Conservation (phyloP, 2,113 vertebrate genomes). For the Forbesichthys papilliferus region DNA sequence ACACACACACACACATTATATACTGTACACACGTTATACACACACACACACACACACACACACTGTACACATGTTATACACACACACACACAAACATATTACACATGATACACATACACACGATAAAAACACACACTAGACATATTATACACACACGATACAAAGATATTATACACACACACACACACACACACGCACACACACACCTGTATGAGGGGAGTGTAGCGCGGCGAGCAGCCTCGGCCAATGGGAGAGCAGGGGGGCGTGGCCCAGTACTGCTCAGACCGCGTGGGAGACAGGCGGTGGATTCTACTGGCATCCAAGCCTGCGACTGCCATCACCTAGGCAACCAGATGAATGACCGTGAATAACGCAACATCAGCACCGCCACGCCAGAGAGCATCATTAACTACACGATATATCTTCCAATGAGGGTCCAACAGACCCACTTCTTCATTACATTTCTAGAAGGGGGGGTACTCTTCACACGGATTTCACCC, state of each 20-base stretch:
- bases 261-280: slow-evolving; percentile 91
- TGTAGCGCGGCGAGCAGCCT: slow-evolving; percentile 81
- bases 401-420: too few relatives aligned
- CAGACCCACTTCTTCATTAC: too few relatives aligned
- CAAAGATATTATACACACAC: neutral
- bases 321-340: slow-evolving; percentile 93
- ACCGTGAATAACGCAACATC: too few relatives aligned
- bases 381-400: too few relatives aligned
- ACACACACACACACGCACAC: neutral
- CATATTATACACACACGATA: neutral
- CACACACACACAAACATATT: neutral
- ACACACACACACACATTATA: too few relatives aligned
- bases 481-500: too few relatives aligned
- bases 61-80: too few relatives aligned
- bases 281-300: slow-evolving; percentile 87
- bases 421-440: too few relatives aligned
- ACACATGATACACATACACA: too few relatives aligned
- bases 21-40: too few relatives aligned
- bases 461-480: too few relatives aligned
- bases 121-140: neutral
- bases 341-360: slow-evolving; percentile 70
- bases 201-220: slow-evolving; percentile 88
- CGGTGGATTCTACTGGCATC: slow-evolving; percentile 86
- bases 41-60: neutral
- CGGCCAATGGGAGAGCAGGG: slow-evolving; percentile 85